phyloP scores from a whole-genome alignment of 2,797 vertebrate species.

The Xiphophorus birchmanni region DNA sequence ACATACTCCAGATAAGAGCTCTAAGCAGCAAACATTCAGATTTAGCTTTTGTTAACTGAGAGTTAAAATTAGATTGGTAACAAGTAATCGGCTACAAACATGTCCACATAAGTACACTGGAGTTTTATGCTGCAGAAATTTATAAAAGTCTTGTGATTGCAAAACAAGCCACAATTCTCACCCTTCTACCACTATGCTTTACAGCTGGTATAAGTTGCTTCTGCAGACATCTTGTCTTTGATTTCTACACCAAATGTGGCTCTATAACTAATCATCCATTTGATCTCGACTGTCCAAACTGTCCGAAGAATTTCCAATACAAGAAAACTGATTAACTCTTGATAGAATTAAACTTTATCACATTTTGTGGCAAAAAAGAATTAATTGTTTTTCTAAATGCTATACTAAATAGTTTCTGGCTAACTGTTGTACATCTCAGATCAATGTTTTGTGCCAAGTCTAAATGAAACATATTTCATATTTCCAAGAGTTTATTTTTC shows the following conservation, averaged over 20 bases:
- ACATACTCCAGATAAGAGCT: constrained; percentile 1
- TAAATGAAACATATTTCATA: neutral
- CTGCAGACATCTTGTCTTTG: neutral
- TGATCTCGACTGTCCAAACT: neutral
- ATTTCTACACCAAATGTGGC: neutral
- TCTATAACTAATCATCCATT: neutral
- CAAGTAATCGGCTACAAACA: neutral
- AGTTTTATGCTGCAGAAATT: neutral
- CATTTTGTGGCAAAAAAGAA: neutral
- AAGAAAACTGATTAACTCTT: neutral
- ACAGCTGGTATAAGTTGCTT: neutral
- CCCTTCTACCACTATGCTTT: neutral
- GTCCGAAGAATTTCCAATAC: neutral
- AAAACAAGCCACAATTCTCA: neutral
- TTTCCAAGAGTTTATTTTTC: neutral
- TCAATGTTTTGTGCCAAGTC: neutral
- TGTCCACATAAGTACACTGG: no score
- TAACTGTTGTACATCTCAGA: neutral
- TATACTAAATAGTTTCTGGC: neutral
- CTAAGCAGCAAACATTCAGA: neutral
- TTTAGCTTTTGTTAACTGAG: neutral
- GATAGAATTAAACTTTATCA: neutral
- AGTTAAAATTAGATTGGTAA: neutral
- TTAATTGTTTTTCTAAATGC: neutral
- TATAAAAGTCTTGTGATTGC: neutral